phyloP scores from a whole-genome alignment of 2,797 vertebrate genomes.

The Phylloscopus collybita region DNA sequence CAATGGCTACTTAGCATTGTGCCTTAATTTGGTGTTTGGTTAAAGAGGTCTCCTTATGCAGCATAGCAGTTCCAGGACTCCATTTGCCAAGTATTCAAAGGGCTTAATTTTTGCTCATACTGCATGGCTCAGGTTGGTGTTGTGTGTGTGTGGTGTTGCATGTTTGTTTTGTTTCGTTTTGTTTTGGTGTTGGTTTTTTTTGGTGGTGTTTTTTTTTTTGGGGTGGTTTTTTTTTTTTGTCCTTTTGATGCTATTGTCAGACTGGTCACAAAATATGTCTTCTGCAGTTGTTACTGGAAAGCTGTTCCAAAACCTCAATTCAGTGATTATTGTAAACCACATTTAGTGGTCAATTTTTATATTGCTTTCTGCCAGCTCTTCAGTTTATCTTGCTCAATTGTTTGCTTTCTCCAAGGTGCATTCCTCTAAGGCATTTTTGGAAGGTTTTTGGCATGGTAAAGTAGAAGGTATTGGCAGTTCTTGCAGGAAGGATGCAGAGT shows the following conservation, averaged over 20 bases:
- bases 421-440: neutral
- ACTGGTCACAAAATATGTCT: neutral
- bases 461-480: neutral
- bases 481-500: neutral
- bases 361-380: neutral
- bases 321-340: neutral
- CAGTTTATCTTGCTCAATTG: neutral
- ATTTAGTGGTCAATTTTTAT: neutral
- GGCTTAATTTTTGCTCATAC: neutral
- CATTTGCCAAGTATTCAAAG: neutral
- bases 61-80: neutral
- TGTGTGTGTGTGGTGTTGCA: no score
- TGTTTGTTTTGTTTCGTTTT: no score
- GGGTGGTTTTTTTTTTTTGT: no score
- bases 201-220: no score
- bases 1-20: neutral
- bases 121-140: neutral
- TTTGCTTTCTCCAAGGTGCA: neutral
- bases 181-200: no score
- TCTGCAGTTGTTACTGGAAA: neutral
- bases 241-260: neutral
- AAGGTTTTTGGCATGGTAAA: neutral
- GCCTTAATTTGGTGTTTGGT: neutral
- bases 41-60: neutral
- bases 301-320: neutral